These are phyloP conservation scores for Autographa gamma DNA, from an alignment of 2,888 invertebrate genomes.

Conservation along the genomic window DNA sequence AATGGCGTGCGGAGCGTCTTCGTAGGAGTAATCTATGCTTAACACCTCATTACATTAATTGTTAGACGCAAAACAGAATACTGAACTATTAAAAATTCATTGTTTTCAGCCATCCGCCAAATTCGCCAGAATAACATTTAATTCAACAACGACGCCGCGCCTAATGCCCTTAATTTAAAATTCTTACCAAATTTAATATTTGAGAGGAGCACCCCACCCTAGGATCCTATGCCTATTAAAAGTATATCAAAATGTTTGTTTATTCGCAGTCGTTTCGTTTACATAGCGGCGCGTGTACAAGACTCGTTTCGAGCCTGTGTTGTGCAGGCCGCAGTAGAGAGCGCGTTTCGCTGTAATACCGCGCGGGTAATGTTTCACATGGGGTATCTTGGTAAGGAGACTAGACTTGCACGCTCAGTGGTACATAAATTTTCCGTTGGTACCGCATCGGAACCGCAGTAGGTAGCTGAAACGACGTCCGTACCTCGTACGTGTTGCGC, in stretches of 20 bases:
- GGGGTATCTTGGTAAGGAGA: constrained; percentile 71
- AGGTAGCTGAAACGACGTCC: constrained; percentile 79
- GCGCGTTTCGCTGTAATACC: constrained; percentile 68
- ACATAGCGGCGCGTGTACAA: constrained; percentile 69
- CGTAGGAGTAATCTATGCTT: constrained; percentile 64
- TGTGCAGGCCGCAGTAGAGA: constrained; percentile 72
- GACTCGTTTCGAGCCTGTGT: constrained; percentile 40
- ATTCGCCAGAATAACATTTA: constrained; percentile 80
- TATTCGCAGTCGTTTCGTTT: constrained; percentile 77
- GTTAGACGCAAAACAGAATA: constrained; percentile 77
- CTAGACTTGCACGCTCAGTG: constrained; percentile 82
- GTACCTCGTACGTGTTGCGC: constrained; percentile 79
- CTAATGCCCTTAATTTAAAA: constrained; percentile 86
- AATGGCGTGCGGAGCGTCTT: too few relatives aligned
- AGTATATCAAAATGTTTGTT: constrained; percentile 67
- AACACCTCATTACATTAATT: constrained; percentile 84
- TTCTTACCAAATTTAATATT: constrained; percentile 87
- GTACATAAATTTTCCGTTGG: constrained; percentile 85
- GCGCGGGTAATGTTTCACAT: constrained; percentile 69
- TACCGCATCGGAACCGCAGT: constrained; percentile 87
- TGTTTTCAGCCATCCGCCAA: constrained; percentile 76
- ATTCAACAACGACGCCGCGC: constrained; percentile 79
- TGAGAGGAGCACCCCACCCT: constrained; percentile 76
- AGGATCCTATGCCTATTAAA: constrained; percentile 71
- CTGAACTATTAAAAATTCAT: constrained; percentile 84